phyloP scores from a whole-genome alignment of 2,797 vertebrate species.

The Acanthurus lineatus region DNA sequence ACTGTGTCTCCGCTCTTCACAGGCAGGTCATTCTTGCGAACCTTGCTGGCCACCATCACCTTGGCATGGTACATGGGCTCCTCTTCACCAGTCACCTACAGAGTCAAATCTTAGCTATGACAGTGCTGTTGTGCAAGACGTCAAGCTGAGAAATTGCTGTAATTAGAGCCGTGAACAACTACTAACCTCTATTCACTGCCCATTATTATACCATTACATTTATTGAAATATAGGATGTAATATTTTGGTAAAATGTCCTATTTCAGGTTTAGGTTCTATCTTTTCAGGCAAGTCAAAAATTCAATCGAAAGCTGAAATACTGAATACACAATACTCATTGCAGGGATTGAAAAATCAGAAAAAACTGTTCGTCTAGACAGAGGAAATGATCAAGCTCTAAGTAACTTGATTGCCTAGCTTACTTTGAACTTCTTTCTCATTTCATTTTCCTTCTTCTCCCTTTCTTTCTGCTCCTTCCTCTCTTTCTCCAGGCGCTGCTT shows the following conservation, averaged over 20 bases:
- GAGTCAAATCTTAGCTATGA: background rate
- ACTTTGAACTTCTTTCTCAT: slow-evolving; percentile 88
- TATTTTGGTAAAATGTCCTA: background rate
- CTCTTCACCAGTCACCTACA: slow-evolving; percentile 84
- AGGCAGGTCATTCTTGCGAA: slow-evolving; percentile 77
- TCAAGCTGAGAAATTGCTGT: background rate
- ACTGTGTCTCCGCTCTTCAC: slow-evolving; percentile 82
- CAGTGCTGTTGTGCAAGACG: background rate
- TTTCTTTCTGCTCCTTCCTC: slow-evolving; percentile 85
- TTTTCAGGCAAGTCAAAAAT: background rate
- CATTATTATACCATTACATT: background rate
- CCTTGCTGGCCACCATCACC: slow-evolving; percentile 76
- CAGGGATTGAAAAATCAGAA: background rate
- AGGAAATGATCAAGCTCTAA: background rate
- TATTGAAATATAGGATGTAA: background rate
- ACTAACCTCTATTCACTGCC: background rate
- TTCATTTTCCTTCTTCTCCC: slow-evolving; percentile 84
- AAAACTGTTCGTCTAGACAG: background rate
- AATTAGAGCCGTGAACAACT: background rate
- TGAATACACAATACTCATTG: background rate
- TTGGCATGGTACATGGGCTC: slow-evolving; percentile 78
- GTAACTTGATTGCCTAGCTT: slow-evolving; percentile 30
- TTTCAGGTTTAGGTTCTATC: background rate
- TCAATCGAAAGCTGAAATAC: background rate
- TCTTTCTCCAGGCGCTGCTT: slow-evolving; percentile 85